These are phyloP conservation scores for Syngnathus typhle DNA, from an alignment of 2,113 vertebrate genomes.

Conservation along the genomic window DNA sequence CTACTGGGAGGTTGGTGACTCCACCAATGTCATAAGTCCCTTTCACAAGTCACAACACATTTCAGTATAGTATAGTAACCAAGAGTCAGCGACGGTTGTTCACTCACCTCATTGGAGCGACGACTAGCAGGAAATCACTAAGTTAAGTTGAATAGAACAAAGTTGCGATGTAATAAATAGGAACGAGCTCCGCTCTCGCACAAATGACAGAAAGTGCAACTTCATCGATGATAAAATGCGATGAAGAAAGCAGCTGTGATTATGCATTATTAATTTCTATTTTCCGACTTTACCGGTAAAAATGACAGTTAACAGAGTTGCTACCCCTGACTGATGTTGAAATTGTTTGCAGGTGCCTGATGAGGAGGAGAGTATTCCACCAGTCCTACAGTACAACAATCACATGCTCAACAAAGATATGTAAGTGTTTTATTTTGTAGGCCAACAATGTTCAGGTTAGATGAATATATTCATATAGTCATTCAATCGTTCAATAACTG, in stretches of 20 bases:
- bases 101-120: too few species aligned
- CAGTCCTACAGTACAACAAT: constrained; percentile 66
- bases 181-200: not conserved
- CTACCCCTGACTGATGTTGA: not conserved
- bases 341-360: constrained; percentile 72
- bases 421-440: constrained; percentile 40
- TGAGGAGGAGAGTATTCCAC: constrained; percentile 68
- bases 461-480: not conserved
- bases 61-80: not conserved
- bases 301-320: not conserved
- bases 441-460: not conserved
- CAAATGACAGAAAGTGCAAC: not conserved
- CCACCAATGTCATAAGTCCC: not conserved
- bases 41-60: not conserved
- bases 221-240: too few species aligned
- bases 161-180: not conserved
- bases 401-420: constrained; percentile 65
- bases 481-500: too few species aligned
- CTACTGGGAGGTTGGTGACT: constrained; percentile 90
- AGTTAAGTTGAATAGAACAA: not conserved
- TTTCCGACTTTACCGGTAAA: not conserved
- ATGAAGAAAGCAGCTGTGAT: not conserved
- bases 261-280: not conserved
- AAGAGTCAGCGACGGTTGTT: too few species aligned
- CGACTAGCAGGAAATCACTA: too few species aligned